Percentiles rank a stretch among this genome's conserved stretches.
These are phyloP conservation scores for Coenonympha glycerion DNA, from an alignment of 2,888 invertebrate species.

Conservation along the genomic window DNA sequence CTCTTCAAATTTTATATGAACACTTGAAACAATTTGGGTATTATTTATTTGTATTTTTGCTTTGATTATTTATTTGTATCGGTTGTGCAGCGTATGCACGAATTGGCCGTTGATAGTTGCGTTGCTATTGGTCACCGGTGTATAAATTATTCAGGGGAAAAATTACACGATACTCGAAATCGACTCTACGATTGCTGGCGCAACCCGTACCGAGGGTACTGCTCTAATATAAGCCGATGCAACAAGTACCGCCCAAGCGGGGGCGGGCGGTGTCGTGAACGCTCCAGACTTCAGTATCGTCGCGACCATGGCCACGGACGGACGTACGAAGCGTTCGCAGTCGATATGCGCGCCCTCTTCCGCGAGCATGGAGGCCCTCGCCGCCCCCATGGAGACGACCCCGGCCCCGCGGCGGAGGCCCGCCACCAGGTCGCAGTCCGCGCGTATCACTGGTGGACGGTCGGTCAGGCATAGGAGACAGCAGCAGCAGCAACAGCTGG, in stretches of 20 bases:
- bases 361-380: slow-evolving; percentile 80
- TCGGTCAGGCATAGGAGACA: slow-evolving; percentile 69
- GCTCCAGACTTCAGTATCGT: slow-evolving; percentile 51
- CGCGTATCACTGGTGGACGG: slow-evolving; percentile 80
- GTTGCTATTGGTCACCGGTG: too few species aligned
- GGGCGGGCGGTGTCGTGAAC: slow-evolving; percentile 38
- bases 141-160: too few species aligned
- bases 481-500: slow-evolving; percentile 66
- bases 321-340: slow-evolving; percentile 82
- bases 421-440: slow-evolving; percentile 85
- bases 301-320: slow-evolving; percentile 79
- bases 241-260: slow-evolving; percentile 52
- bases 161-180: too few species aligned
- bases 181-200: too few species aligned
- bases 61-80: too few species aligned
- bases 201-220: too few species aligned
- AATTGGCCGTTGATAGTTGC: too few species aligned
- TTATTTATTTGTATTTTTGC: too few species aligned
- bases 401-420: slow-evolving; percentile 79
- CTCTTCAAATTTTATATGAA: too few species aligned
- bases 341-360: slow-evolving; percentile 84
- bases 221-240: slow-evolving; percentile 54
- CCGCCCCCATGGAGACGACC: slow-evolving; percentile 72
- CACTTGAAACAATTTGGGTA: too few species aligned
- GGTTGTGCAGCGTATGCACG: too few species aligned